Evolutionary conservation across 2,888 invertebrate species (phyloP), one percentile per base, ranked within the genome.

Genomic region (Branchipolynoe longqiensis): DNA sequence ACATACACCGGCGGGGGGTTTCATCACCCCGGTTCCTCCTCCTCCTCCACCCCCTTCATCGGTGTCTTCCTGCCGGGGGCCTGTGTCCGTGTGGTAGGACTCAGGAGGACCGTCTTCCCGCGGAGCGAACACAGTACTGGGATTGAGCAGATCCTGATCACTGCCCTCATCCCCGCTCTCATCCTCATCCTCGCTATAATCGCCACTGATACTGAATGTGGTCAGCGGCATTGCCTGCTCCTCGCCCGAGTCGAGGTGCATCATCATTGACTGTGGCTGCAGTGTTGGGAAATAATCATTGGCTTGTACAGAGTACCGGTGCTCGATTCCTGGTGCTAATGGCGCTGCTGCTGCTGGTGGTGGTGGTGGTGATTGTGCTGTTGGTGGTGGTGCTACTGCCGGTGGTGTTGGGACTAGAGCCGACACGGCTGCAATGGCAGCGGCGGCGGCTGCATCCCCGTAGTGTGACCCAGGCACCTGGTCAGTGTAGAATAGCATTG

Each of bases 121-220:
- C 38, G 84, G 84, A 18, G 58, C 38, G 36, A 84, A 84, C 4
- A 74, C 78, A 36, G 84, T 78, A 41, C 78, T 33, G 28, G 84
- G 73, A 36, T 84, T 84, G 22, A 84, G 59, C 38, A 84, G 69
- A 31, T 84, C 84, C 31, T 84, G 74, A 28, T 74, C 59, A 40
- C 84, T 84, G 31, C 84, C 84, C 31, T 69, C 84, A 25, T 41
- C 69, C 31, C 54, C 73, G n/a, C 54, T 58, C n/a, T 84, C 84
- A 54, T 69, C 84, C 69, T 73, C 73, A 54, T 62, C 84, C 6
- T 40, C 40, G 22, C 28, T 62, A 40, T 83, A 40, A n/a, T 83
- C 83, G n/a, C 82, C 54, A 25, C 82, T 58, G 40, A 58, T 56
- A 41, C 58, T 58, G 31, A 83, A 62, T 0, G 64, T 64, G 28